Conservation (phyloP, 2,113 vertebrate species). For the Mobula birostris region DNA sequence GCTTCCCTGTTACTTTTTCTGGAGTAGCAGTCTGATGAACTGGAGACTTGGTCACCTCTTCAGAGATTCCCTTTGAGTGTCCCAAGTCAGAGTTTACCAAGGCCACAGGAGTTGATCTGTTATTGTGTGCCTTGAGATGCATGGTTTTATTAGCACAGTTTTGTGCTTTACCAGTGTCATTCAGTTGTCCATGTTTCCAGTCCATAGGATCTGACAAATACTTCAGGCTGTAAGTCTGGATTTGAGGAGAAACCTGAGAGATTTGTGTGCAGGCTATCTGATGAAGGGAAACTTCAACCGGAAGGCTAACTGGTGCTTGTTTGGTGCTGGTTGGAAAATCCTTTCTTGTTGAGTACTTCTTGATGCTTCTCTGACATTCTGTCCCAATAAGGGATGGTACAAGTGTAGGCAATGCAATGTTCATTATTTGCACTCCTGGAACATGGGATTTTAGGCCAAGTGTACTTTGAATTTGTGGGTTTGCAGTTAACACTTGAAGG, state of each 20-base stretch:
- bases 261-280: constrained; percentile 39
- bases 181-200: not conserved
- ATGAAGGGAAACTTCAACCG: accelerated
- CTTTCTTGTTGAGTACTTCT: constrained; percentile 43
- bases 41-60: not conserved
- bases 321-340: constrained; percentile 41
- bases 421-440: constrained; percentile 82
- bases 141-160: constrained; percentile 41
- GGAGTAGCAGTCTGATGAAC: constrained; percentile 43
- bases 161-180: not conserved
- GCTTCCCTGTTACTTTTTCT: constrained; percentile 46
- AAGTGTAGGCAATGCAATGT: constrained; percentile 79
- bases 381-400: constrained; percentile 67
- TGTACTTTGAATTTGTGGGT: constrained; percentile 59
- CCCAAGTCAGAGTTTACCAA: constrained; percentile 41
- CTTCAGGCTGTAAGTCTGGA: constrained; percentile 43
- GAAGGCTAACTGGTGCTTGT: constrained; percentile 30
- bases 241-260: constrained; percentile 44
- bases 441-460: constrained; percentile 63
- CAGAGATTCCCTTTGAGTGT: constrained; percentile 44
- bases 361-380: constrained; percentile 54
- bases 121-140: constrained; percentile 31
- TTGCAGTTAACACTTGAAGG: constrained; percentile 77
- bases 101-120: constrained; percentile 40
- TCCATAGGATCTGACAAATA: not conserved